Evolutionary conservation across 2,113 vertebrate genomes (phyloP).

Genomic region (Trichechus manatus): DNA sequence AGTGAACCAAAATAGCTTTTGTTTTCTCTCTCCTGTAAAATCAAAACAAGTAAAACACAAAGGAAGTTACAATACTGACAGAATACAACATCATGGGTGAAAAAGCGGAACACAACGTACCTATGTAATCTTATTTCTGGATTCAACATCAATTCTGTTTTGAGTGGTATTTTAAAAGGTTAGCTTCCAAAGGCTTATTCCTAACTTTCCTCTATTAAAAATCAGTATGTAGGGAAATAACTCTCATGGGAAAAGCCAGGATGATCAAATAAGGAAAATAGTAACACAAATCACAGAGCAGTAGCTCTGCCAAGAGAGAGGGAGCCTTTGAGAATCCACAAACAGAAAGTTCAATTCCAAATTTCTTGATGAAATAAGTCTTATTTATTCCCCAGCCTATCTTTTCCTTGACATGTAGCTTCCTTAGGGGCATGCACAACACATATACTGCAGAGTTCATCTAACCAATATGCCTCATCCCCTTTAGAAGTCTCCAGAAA

Average conservation of each 20-base stretch:
- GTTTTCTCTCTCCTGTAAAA: slow-evolving; percentile 88
- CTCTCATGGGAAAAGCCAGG: background rate
- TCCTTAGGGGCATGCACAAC: background rate
- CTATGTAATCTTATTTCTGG: background rate
- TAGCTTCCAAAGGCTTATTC: background rate
- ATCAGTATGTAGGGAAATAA: background rate
- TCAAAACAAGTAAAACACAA: slow-evolving; percentile 64
- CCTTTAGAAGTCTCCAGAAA: background rate
- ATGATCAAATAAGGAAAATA: background rate
- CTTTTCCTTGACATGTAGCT: background rate
- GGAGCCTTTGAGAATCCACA: background rate
- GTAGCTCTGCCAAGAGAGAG: background rate
- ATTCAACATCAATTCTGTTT: background rate
- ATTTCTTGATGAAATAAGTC: background rate
- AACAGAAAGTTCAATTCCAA: background rate
- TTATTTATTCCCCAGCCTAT: background rate
- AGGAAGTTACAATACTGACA: background rate
- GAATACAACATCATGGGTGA: background rate
- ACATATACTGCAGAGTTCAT: background rate
- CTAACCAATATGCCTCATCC: background rate
- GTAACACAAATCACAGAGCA: background rate
- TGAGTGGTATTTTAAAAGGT: background rate
- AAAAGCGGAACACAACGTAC: too few relatives aligned
- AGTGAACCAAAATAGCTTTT: slow-evolving; percentile 86
- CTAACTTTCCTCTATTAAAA: background rate